Conservation (phyloP, 2,888 invertebrate genomes). For the Callyntrura sp. region DNA sequence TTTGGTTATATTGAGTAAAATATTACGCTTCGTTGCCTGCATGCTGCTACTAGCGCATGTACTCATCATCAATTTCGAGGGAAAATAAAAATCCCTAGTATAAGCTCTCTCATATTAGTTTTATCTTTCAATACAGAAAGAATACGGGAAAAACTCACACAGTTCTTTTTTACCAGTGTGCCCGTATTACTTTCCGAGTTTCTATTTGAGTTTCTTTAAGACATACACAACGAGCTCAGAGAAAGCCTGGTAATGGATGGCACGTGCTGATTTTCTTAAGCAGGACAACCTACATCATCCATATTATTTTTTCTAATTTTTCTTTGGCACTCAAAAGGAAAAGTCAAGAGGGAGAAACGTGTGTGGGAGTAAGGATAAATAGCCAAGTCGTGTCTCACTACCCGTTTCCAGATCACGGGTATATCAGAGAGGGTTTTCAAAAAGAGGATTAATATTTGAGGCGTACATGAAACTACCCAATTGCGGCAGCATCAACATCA, state of each 20-base stretch:
- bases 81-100: background rate
- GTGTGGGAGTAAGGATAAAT: conserved; percentile 40
- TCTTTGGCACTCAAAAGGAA: conserved; percentile 28
- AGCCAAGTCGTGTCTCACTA: conserved; percentile 8
- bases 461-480: conserved; percentile 39
- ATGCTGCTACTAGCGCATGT: background rate
- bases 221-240: background rate
- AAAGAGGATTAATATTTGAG: conserved; percentile 64
- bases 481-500: background rate
- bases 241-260: conserved; percentile 60
- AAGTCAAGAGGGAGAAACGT: background rate
- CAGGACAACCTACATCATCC: conserved; percentile 4
- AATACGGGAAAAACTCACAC: background rate
- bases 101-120: background rate
- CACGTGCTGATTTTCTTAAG: conserved; percentile 62
- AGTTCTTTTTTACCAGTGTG: background rate
- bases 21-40: conserved; percentile 10
- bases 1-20: background rate
- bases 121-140: conserved; percentile 33
- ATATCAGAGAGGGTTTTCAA: conserved; percentile 16
- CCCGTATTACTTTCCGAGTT: background rate
- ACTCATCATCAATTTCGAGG: conserved; percentile 32
- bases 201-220: too few species aligned
- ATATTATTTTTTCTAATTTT: conserved; percentile 29
- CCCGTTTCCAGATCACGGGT: conserved; percentile 40